These are phyloP conservation scores for Griposia aprilina DNA, from an alignment of 2,888 invertebrate genomes.

Conservation along the genomic window DNA sequence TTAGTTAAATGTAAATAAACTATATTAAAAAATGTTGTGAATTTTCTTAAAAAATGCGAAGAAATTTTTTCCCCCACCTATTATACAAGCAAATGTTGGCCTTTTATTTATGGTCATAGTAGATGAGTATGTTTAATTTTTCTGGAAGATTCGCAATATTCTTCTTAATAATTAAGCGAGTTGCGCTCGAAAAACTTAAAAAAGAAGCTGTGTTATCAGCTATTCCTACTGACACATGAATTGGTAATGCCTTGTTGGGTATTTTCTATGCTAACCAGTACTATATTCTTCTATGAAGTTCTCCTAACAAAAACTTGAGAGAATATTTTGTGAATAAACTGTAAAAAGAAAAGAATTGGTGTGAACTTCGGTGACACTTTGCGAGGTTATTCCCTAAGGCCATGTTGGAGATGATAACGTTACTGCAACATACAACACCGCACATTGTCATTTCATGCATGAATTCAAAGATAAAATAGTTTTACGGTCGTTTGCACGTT, in stretches of 20 bases:
- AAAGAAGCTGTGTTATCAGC: background rate
- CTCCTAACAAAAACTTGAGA: background rate
- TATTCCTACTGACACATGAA: constrained; percentile 18
- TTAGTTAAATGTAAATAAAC: too few species aligned
- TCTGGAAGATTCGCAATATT: background rate
- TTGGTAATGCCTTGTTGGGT: constrained; percentile 15
- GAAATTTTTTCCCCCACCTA: too few species aligned
- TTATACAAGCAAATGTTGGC: background rate
- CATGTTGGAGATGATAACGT: constrained; percentile 46
- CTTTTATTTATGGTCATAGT: constrained; percentile 20
- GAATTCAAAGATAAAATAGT: constrained; percentile 33
- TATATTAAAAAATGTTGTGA: too few species aligned
- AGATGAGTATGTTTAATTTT: background rate
- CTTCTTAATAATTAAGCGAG: constrained; percentile 1
- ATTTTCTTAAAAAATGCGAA: too few species aligned
- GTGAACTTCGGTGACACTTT: constrained; percentile 29
- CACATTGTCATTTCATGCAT: constrained; percentile 35
- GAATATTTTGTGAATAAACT: constrained; percentile 4
- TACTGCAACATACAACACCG: constrained; percentile 26
- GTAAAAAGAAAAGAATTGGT: constrained; percentile 9
- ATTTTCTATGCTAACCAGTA: constrained; percentile 16
- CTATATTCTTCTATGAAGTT: constrained; percentile 27
- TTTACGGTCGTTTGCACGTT: constrained; percentile 13
- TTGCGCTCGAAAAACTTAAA: background rate
- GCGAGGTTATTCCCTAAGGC: constrained; percentile 37